A percentile compares a stretch with the other conserved stretches of the same genome.
Conservation (phyloP, 2,888 invertebrate species). For the Mallateleia sp. region DNA sequence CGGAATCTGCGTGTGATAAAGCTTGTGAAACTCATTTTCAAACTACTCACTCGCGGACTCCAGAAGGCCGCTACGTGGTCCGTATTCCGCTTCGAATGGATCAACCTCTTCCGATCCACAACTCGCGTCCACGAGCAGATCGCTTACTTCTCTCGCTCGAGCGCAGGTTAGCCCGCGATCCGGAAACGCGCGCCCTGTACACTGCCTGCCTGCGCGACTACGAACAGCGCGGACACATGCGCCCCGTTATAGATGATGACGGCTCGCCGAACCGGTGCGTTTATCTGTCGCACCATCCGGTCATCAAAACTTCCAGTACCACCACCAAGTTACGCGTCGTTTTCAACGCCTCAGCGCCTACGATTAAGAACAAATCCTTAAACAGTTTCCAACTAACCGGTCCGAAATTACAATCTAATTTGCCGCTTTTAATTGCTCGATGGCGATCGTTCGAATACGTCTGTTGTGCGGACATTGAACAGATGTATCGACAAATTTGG, state of each 20-base stretch:
- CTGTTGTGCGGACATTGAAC: neutral
- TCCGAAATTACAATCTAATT: neutral
- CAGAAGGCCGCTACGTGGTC: neutral
- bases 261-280: neutral
- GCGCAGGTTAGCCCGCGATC: neutral
- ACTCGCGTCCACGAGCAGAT: neutral
- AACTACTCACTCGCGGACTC: too few relatives aligned
- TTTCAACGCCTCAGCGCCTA: neutral
- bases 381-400: neutral
- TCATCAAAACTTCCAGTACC: neutral
- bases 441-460: neutral
- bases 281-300: neutral
- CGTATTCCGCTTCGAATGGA: neutral
- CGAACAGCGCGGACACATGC: neutral
- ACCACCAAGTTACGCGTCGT: slow-evolving; percentile 10
- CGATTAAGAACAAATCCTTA: neutral
- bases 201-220: neutral
- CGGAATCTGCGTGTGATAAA: too few relatives aligned
- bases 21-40: too few relatives aligned
- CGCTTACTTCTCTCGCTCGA: neutral
- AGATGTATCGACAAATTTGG: neutral
- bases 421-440: neutral
- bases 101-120: neutral
- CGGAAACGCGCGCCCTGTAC: neutral
- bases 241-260: too few relatives aligned